These are phyloP conservation scores for Melanotaenia nigrans DNA, from an alignment of 2,797 vertebrate species.

Conservation along the genomic window DNA sequence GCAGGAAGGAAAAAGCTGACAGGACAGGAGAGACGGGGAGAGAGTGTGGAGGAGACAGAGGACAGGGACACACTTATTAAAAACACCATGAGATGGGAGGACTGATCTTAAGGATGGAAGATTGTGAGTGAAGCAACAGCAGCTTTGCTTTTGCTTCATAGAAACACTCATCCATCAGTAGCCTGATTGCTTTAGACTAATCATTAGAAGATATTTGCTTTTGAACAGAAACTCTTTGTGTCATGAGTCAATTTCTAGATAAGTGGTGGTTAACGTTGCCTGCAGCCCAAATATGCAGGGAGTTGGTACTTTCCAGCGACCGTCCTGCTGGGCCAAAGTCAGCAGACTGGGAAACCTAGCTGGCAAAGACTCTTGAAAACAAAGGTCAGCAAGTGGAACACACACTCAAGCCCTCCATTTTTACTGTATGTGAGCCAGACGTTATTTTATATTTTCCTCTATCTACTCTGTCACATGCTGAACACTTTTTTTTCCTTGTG, in stretches of 20 bases:
- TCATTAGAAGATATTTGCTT: slow-evolving; percentile 7
- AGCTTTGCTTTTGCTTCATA: not conserved
- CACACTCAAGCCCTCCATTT: slow-evolving; percentile 20
- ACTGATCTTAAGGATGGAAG: slow-evolving; percentile 3
- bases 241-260: slow-evolving; percentile 27
- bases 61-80: slow-evolving; percentile 45
- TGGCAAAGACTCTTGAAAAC: slow-evolving; percentile 29
- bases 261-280: slow-evolving; percentile 15
- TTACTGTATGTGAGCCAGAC: not conserved
- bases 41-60: slow-evolving; percentile 58
- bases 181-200: not conserved
- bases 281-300: slow-evolving; percentile 16
- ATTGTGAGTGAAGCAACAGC: not conserved
- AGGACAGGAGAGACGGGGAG: slow-evolving; percentile 63
- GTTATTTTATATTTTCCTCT: not conserved
- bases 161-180: not conserved
- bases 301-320: slow-evolving; percentile 51
- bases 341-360: slow-evolving; percentile 45
- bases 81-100: slow-evolving; percentile 32
- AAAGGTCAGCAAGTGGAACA: slow-evolving; percentile 48
- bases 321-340: slow-evolving; percentile 54
- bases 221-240: slow-evolving; percentile 2
- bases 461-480: not conserved
- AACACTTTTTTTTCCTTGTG: not conserved
- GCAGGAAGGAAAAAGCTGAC: slow-evolving; percentile 81